phyloP scores from a whole-genome alignment of 2,888 invertebrate species.

The Lamproptera curius region DNA sequence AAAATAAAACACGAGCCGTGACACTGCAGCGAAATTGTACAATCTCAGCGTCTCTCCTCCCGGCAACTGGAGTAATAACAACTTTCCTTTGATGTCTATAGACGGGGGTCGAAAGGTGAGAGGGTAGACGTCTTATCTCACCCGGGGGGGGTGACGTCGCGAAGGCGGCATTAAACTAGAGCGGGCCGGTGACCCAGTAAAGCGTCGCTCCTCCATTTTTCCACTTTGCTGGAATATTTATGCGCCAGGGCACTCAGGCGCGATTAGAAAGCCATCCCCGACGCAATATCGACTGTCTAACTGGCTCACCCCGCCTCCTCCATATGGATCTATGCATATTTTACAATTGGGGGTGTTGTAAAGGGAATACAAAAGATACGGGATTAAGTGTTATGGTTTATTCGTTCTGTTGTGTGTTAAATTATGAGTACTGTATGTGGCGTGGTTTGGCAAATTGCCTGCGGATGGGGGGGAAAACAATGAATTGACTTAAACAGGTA shows the following conservation, averaged over 20 bases:
- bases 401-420: not conserved
- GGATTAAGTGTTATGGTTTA: slow-evolving; percentile 31
- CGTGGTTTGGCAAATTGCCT: too few species aligned
- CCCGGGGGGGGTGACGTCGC: slow-evolving; percentile 41
- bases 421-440: too few species aligned
- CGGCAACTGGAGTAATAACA: too few species aligned
- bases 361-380: slow-evolving; percentile 40
- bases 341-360: slow-evolving; percentile 40
- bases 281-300: slow-evolving; percentile 52
- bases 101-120: too few species aligned
- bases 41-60: not conserved
- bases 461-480: too few species aligned
- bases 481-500: too few species aligned
- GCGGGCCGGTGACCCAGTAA: slow-evolving; percentile 61
- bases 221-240: slow-evolving; percentile 64
- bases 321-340: slow-evolving; percentile 62
- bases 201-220: slow-evolving; percentile 48
- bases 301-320: slow-evolving; percentile 49
- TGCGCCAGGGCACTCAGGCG: slow-evolving; percentile 47
- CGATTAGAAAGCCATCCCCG: slow-evolving; percentile 68
- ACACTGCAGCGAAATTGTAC: not conserved
- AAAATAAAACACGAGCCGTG: not conserved
- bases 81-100: slow-evolving; percentile 64
- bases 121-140: slow-evolving; percentile 41
- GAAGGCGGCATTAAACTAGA: slow-evolving; percentile 51